phyloP scores from a whole-genome alignment of 2,113 vertebrate species.

The Misgurnus mizolepis region DNA sequence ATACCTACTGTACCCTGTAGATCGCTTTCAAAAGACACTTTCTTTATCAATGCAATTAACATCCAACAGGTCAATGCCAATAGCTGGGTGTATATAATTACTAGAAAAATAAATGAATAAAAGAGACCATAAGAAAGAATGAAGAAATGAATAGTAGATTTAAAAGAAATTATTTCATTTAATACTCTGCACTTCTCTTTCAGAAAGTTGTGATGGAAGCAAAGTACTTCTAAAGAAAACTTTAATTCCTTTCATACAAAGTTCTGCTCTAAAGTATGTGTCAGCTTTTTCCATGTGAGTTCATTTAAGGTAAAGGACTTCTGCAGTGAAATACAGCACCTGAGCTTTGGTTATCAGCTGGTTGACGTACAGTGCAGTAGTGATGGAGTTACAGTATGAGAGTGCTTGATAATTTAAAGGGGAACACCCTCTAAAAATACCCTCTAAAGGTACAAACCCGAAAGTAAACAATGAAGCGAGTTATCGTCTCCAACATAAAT shows the following conservation, averaged over 20 bases:
- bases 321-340: background rate
- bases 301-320: constrained; percentile 19
- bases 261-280: background rate
- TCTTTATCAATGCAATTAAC: background rate
- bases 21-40: background rate
- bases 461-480: too few species aligned
- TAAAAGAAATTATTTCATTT: background rate
- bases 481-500: too few species aligned
- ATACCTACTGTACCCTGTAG: background rate
- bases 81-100: background rate
- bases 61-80: background rate
- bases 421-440: too few species aligned
- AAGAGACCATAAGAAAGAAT: background rate
- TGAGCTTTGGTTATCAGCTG: constrained; percentile 22
- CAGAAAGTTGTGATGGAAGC: background rate
- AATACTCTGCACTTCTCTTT: background rate
- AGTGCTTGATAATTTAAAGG: too few species aligned
- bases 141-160: background rate
- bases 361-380: background rate
- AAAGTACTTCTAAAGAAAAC: background rate
- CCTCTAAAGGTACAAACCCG: too few species aligned
- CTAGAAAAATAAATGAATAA: constrained; percentile 1
- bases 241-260: background rate
- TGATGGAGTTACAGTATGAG: too few species aligned
- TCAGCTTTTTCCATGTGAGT: background rate